A percentile compares a stretch with the other conserved stretches of the same genome.
Evolutionary conservation across 2,888 invertebrate species (phyloP).

Genomic region (Petrolisthes cinctipes): DNA sequence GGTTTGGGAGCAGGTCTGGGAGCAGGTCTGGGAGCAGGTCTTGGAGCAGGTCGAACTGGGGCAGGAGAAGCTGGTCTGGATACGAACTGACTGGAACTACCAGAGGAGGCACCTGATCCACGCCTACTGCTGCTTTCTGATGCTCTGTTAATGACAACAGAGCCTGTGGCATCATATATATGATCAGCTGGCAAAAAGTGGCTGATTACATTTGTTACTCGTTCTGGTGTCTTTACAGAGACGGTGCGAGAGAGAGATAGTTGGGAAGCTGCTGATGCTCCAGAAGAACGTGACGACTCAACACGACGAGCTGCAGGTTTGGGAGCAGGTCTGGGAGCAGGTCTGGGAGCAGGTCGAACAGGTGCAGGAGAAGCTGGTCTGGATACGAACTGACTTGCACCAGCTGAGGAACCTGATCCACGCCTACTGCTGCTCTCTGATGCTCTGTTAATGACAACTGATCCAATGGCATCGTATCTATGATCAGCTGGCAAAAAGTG

Average conservation of each 20-base stretch:
- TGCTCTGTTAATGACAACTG: slow-evolving; percentile 47
- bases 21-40: too few relatives aligned
- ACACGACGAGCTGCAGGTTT: background rate
- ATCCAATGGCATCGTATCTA: slow-evolving; percentile 54
- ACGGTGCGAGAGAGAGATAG: slow-evolving; percentile 48
- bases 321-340: background rate
- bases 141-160: too few relatives aligned
- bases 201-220: slow-evolving; percentile 33
- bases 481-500: slow-evolving; percentile 59
- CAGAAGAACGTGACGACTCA: background rate
- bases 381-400: background rate
- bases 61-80: too few relatives aligned
- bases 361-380: slow-evolving; percentile 23
- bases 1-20: too few relatives aligned
- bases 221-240: slow-evolving; percentile 55
- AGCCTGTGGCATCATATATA: too few relatives aligned
- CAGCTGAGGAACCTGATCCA: slow-evolving; percentile 4
- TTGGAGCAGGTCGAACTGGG: too few relatives aligned
- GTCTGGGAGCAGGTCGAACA: background rate
- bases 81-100: too few relatives aligned
- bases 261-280: too few relatives aligned
- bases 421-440: slow-evolving; percentile 13
- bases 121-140: too few relatives aligned
- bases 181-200: too few relatives aligned
- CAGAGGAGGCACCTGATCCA: too few relatives aligned